A percentile compares a stretch with the other conserved stretches of the same genome.
Evolutionary conservation across 2,888 invertebrate genomes (phyloP).

Genomic region (Volucella inanis): DNA sequence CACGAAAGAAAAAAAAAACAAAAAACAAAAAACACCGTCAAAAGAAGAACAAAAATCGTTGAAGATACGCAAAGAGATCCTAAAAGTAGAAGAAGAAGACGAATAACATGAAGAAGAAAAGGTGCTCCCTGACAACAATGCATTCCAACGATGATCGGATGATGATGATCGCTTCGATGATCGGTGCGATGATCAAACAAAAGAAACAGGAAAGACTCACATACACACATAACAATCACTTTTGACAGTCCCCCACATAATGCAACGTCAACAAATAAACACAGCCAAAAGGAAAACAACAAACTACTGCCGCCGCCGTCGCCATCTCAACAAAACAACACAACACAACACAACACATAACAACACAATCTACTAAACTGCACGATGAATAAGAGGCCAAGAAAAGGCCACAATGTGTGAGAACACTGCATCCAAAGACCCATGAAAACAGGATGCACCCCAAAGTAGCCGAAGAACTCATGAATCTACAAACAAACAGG

Average conservation of each 20-base stretch:
- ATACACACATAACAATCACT: slow-evolving; percentile 64
- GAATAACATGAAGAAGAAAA: slow-evolving; percentile 43
- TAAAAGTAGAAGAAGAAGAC: slow-evolving; percentile 50
- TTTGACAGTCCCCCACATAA: slow-evolving; percentile 71
- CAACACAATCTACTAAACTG: neutral
- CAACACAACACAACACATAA: slow-evolving; percentile 1
- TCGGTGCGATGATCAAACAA: slow-evolving; percentile 72
- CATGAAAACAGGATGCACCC: slow-evolving; percentile 69
- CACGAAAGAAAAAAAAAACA: slow-evolving; percentile 15
- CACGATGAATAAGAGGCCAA: slow-evolving; percentile 15
- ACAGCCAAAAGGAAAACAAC: slow-evolving; percentile 34
- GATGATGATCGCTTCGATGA: slow-evolving; percentile 74
- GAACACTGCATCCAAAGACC: slow-evolving; percentile 37
- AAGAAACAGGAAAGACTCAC: slow-evolving; percentile 66
- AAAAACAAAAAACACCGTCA: slow-evolving; percentile 13
- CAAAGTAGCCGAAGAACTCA: slow-evolving; percentile 4
- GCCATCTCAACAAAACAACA: neutral
- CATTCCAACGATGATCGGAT: slow-evolving; percentile 72
- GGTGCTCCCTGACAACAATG: slow-evolving; percentile 73
- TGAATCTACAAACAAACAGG: slow-evolving; percentile 14
- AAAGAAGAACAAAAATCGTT: slow-evolving; percentile 22
- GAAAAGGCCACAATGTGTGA: slow-evolving; percentile 35
- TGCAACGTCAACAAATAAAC: slow-evolving; percentile 72
- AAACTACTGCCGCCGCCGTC: slow-evolving; percentile 40
- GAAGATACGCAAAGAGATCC: slow-evolving; percentile 58